Conservation (phyloP, 1,140 invertebrate genomes). For the Homarus americanus region DNA sequence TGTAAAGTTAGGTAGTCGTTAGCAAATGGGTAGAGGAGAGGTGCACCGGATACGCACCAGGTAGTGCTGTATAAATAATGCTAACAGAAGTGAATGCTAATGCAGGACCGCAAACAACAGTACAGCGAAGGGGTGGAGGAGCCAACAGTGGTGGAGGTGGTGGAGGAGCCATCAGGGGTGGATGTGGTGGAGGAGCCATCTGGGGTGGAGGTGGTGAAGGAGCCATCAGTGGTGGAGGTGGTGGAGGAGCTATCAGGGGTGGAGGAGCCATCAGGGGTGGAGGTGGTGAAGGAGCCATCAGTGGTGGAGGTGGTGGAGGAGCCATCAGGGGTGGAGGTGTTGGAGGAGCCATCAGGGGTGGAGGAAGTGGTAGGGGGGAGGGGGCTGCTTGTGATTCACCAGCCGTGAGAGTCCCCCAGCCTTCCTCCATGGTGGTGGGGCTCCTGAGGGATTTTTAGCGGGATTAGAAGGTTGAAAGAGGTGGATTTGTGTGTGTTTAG, state of each 20-base stretch:
- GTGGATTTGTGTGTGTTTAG: not conserved
- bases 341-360: too few species aligned
- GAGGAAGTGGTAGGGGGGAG: too few species aligned
- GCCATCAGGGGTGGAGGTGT: too few species aligned
- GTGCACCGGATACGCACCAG: too few species aligned
- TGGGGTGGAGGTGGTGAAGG: not conserved
- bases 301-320: too few species aligned
- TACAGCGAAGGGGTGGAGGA: not conserved
- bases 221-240: not conserved
- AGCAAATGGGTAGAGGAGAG: too few species aligned
- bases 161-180: too few species aligned
- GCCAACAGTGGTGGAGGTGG: not conserved
- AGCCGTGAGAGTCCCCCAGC: not conserved
- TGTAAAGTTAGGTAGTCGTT: too few species aligned
- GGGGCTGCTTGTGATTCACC: not conserved
- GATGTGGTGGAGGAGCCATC: slow-evolving; percentile 21
- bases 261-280: too few species aligned
- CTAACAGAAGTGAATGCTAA: not conserved
- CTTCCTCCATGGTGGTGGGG: not conserved
- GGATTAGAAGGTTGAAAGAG: not conserved
- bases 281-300: too few species aligned
- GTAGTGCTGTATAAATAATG: too few species aligned
- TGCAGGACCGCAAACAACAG: not conserved
- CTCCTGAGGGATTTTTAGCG: not conserved
- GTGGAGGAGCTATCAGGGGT: too few species aligned